A percentile compares a stretch with the other conserved stretches of the same genome.
Conservation (phyloP, 2,888 invertebrate genomes). For the Xanthostigma xanthostigma region DNA sequence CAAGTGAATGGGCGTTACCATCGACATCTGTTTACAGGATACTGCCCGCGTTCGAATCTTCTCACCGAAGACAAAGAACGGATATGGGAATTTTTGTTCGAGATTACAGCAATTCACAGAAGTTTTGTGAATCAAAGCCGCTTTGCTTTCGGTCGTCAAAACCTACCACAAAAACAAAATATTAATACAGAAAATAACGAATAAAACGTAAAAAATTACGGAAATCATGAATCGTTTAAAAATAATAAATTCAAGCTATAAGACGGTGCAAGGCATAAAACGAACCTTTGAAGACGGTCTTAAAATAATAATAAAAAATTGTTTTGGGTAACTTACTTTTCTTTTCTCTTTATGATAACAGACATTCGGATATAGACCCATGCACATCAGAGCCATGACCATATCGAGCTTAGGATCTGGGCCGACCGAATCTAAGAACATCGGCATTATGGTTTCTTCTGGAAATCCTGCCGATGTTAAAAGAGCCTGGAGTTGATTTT, state of each 20-base stretch:
- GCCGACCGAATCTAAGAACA: slow-evolving; percentile 57
- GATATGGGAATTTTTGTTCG: slow-evolving; percentile 76
- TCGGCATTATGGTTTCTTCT: slow-evolving; percentile 67
- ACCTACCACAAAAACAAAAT: slow-evolving; percentile 36
- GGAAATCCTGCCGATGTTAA: slow-evolving; percentile 69
- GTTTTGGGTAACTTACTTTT: slow-evolving; percentile 39
- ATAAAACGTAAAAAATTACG: not conserved
- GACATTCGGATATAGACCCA: slow-evolving; percentile 94
- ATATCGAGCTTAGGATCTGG: slow-evolving; percentile 70
- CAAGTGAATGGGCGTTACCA: slow-evolving; percentile 88
- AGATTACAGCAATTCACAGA: slow-evolving; percentile 86
- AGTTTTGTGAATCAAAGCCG: slow-evolving; percentile 90
- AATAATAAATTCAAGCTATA: not conserved
- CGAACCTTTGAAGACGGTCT: not conserved
- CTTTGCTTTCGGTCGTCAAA: slow-evolving; percentile 86
- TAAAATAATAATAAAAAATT: not conserved
- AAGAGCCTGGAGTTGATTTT: slow-evolving; percentile 44
- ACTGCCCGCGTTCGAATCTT: slow-evolving; percentile 93
- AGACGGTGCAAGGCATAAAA: not conserved
- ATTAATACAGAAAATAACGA: slow-evolving; percentile 1
- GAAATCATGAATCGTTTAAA: no score
- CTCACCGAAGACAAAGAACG: slow-evolving; percentile 95
- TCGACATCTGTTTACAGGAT: slow-evolving; percentile 85
- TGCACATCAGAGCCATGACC: slow-evolving; percentile 69
- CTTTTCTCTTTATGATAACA: slow-evolving; percentile 91